Evolutionary conservation across 1,140 invertebrate genomes (phyloP).

Genomic region (Formica exsecta): DNA sequence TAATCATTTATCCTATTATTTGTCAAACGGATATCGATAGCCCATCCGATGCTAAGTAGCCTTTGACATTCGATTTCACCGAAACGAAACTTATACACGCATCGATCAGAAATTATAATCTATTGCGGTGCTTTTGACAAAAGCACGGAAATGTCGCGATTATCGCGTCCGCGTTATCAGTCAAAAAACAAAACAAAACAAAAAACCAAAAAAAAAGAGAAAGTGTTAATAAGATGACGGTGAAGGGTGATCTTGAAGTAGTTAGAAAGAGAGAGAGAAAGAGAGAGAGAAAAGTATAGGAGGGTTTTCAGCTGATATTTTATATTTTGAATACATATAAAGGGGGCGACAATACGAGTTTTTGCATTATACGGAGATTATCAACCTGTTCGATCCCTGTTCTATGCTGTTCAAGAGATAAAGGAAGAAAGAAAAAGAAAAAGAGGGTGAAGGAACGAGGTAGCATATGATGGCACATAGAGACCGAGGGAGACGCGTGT

Average conservation of each 20-base stretch:
- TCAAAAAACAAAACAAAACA: slow-evolving; percentile 22
- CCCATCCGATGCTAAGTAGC: too few relatives aligned
- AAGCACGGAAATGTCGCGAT: too few relatives aligned
- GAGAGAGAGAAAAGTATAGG: slow-evolving; percentile 64
- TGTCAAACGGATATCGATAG: too few relatives aligned
- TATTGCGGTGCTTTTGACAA: too few relatives aligned
- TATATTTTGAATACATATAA: too few relatives aligned
- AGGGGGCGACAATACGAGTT: slow-evolving; percentile 79
- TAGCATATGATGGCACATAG: slow-evolving; percentile 48
- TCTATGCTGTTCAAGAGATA: slow-evolving; percentile 64
- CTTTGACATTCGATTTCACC: too few relatives aligned
- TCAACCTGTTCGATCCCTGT: slow-evolving; percentile 84
- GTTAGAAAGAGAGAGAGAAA: slow-evolving; percentile 69
- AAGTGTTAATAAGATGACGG: slow-evolving; percentile 78
- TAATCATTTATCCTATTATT: too few relatives aligned
- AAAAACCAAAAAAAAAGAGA: too few relatives aligned
- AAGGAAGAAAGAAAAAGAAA: slow-evolving; percentile 21
- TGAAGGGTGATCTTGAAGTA: slow-evolving; percentile 76
- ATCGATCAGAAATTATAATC: too few relatives aligned
- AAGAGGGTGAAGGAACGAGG: slow-evolving; percentile 22
- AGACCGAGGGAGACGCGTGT: slow-evolving; percentile 59
- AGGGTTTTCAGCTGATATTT: slow-evolving; percentile 24
- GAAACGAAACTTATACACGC: too few relatives aligned
- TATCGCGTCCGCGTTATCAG: too few relatives aligned
- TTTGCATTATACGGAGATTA: slow-evolving; percentile 86